These are phyloP conservation scores for Drosophila atroscutellata DNA, from an alignment of 2,888 invertebrate species.

Conservation along the genomic window DNA sequence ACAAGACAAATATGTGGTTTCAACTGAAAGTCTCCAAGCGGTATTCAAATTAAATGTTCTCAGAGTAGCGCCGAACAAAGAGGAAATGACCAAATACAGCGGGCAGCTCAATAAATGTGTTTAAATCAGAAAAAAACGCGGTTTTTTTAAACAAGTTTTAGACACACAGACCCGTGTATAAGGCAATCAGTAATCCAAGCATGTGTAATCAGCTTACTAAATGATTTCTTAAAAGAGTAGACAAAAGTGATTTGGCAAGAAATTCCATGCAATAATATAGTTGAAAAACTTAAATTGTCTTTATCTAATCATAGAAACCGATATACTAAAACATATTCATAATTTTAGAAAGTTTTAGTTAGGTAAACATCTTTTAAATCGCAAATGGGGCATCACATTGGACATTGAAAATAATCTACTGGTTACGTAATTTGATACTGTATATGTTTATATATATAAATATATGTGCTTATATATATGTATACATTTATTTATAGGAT, in stretches of 20 bases:
- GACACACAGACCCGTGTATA: neutral
- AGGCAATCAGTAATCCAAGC: neutral
- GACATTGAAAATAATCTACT: neutral
- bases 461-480: neutral
- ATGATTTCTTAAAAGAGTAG: neutral
- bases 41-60: constrained; percentile 72
- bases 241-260: neutral
- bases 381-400: neutral
- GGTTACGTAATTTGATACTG: neutral
- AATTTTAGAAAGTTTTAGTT: neutral
- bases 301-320: neutral
- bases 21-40: constrained; percentile 32
- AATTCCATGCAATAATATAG: neutral
- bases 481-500: neutral
- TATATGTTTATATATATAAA: neutral
- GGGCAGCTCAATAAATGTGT: neutral
- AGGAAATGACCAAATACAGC: constrained; percentile 72
- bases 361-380: neutral
- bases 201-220: constrained; percentile 11
- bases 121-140: constrained; percentile 18
- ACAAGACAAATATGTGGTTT: constrained; percentile 55
- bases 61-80: constrained; percentile 38
- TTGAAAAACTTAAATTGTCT: neutral
- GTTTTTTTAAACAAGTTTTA: constrained; percentile 55
- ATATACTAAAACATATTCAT: neutral